These are phyloP conservation scores for Epinotia brunnichana DNA, from an alignment of 2,888 invertebrate genomes.

Conservation along the genomic window DNA sequence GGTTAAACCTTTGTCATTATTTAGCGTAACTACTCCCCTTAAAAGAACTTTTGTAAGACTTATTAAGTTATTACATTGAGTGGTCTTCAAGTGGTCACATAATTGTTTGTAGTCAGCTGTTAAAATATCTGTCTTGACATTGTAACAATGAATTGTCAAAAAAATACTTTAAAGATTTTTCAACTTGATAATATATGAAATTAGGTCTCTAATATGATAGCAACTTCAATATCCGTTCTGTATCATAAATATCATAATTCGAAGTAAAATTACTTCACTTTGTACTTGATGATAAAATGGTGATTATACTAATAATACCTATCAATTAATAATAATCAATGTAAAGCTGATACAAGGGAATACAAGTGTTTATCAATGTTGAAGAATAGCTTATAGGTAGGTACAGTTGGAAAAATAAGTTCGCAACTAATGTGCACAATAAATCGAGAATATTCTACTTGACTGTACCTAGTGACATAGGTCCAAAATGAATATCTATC, in stretches of 20 bases:
- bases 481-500: neutral
- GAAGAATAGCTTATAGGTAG: neutral
- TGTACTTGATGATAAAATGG: constrained; percentile 8
- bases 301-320: constrained; percentile 10
- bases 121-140: no score
- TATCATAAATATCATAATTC: constrained; percentile 11
- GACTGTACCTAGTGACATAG: no score
- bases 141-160: no score
- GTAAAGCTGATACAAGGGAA: constrained; percentile 1
- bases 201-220: constrained; percentile 2
- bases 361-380: neutral
- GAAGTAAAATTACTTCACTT: constrained; percentile 7
- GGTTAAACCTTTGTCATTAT: no score
- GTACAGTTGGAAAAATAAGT: no score
- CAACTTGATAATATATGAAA: constrained; percentile 11
- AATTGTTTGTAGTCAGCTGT: no score
- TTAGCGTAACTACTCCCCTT: no score
- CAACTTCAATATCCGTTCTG: constrained; percentile 10
- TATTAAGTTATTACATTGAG: no score
- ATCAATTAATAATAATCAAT: constrained; percentile 13
- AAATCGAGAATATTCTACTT: no score
- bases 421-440: no score
- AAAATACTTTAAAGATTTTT: neutral
- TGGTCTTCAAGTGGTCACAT: no score
- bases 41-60: no score